Percentiles rank a stretch among this genome's conserved stretches.
phyloP scores from a whole-genome alignment of 2,888 invertebrate species.

The Philaethria dido region DNA sequence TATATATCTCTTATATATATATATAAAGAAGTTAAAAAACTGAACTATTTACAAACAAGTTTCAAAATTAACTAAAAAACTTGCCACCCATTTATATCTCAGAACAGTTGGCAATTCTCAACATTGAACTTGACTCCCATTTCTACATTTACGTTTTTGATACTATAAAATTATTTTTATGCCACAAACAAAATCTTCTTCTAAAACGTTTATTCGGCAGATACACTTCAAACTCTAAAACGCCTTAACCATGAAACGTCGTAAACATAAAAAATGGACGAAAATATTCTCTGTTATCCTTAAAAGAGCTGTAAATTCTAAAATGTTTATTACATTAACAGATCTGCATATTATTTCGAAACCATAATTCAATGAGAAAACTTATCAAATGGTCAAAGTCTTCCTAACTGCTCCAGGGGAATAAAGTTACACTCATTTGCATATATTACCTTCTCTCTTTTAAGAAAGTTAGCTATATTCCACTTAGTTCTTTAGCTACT shows the following conservation, averaged over 20 bases:
- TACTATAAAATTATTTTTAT: too few relatives aligned
- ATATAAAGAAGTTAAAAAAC: too few relatives aligned
- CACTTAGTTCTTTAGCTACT: slow-evolving; percentile 44
- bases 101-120: too few relatives aligned
- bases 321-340: slow-evolving; percentile 43
- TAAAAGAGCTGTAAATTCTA: slow-evolving; percentile 32
- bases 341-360: slow-evolving; percentile 47
- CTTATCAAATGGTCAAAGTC: slow-evolving; percentile 77
- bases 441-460: slow-evolving; percentile 73
- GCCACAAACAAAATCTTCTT: not conserved
- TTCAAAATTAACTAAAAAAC: too few relatives aligned
- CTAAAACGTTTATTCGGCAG: not conserved
- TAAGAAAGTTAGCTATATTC: slow-evolving; percentile 60
- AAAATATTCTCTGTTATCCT: slow-evolving; percentile 33
- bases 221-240: too few relatives aligned
- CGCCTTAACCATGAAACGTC: not conserved
- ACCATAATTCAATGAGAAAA: slow-evolving; percentile 57
- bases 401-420: slow-evolving; percentile 67
- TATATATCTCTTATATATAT: too few relatives aligned
- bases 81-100: too few relatives aligned
- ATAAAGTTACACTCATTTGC: slow-evolving; percentile 77
- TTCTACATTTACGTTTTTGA: too few relatives aligned
- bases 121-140: too few relatives aligned
- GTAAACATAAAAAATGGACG: slow-evolving; percentile 23
- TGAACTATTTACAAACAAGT: too few relatives aligned